Conservation (phyloP, 1,140 invertebrate genomes). For the Tetragonula clypearis region DNA sequence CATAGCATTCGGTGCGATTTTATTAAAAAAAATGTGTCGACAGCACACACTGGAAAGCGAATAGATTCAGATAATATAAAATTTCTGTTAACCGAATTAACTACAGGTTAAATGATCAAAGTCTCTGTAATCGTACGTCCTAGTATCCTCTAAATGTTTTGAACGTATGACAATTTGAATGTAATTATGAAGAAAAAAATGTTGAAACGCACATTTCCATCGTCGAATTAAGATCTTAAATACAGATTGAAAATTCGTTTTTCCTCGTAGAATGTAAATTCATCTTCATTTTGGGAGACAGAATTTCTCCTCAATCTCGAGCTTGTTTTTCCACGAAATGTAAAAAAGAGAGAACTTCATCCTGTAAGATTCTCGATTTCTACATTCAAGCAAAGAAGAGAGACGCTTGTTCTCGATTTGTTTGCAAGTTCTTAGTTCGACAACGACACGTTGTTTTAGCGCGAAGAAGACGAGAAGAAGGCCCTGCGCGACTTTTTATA, state of each 20-base stretch:
- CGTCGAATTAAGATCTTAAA: not conserved
- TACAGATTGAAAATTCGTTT: no score
- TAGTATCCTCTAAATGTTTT: not conserved
- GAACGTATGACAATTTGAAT: not conserved
- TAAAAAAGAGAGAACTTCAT: not conserved
- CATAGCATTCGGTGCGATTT: slow-evolving; percentile 27
- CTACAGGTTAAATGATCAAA: not conserved
- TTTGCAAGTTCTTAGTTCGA: not conserved
- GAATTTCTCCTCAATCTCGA: not conserved
- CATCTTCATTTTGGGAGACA: not conserved
- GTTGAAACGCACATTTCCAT: not conserved
- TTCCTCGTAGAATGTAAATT: no score
- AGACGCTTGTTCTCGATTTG: not conserved
- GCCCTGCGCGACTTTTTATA: not conserved
- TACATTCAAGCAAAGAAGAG: not conserved
- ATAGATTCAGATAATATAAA: slow-evolving; percentile 20
- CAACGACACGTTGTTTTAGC: no score
- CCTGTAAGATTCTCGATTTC: no score
- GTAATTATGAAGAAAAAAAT: not conserved
- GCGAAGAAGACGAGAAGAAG: not conserved
- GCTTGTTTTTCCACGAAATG: not conserved
- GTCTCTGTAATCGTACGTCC: not conserved
- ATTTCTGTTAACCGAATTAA: slow-evolving; percentile 6
- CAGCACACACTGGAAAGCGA: slow-evolving; percentile 19
- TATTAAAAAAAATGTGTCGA: slow-evolving; percentile 34